Evolutionary conservation across 1,140 invertebrate species (phyloP).

Genomic region (Cydia splendana): DNA sequence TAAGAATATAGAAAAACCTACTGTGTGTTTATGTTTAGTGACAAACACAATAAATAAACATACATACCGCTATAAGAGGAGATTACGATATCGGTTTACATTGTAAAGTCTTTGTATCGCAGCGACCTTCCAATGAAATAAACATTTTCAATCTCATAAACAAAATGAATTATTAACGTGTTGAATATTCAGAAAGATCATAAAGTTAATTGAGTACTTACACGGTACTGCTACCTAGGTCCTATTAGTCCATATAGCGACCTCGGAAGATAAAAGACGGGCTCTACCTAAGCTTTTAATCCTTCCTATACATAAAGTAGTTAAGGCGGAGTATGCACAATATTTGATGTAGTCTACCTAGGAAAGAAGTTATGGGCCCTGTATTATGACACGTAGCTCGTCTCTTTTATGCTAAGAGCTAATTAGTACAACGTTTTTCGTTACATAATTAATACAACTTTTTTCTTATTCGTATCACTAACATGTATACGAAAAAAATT

Average conservation of each 20-base stretch:
- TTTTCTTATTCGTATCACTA: too few species aligned
- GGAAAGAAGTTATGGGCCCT: too few species aligned
- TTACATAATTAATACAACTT: too few species aligned
- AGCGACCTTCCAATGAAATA: conserved; percentile 34
- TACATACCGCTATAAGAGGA: neutral
- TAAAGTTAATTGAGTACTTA: conserved; percentile 53
- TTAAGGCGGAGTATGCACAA: neutral
- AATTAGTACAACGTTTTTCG: too few species aligned
- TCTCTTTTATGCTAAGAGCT: too few species aligned
- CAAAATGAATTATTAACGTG: conserved; percentile 52
- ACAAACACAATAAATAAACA: neutral
- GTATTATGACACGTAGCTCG: too few species aligned
- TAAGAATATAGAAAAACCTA: neutral
- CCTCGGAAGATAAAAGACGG: conserved; percentile 15
- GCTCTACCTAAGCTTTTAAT: neutral
- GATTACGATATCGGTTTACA: conserved; percentile 8
- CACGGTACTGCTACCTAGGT: neutral
- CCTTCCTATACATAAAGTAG: neutral
- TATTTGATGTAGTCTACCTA: neutral
- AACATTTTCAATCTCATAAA: conserved; percentile 57
- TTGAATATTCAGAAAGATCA: conserved; percentile 57
- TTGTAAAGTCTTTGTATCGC: conserved; percentile 3
- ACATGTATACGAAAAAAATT: too few species aligned
- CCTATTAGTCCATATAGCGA: conserved; percentile 28
- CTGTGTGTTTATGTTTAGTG: neutral